Conservation (phyloP, 2,888 invertebrate genomes). For the Limulus polyphemus region DNA sequence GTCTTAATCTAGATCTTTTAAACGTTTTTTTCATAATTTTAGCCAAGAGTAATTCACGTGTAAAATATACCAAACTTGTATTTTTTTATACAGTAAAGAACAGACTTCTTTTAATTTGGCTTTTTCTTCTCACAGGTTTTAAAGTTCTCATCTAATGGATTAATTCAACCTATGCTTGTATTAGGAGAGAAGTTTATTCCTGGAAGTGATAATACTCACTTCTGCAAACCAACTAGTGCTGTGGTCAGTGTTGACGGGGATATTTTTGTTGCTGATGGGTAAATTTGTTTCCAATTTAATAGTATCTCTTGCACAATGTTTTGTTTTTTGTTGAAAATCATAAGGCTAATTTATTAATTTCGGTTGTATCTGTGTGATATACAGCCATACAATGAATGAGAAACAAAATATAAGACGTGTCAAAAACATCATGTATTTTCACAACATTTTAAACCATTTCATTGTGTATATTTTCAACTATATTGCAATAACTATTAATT, state of each 20-base stretch:
- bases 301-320: not conserved
- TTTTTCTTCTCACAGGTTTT: slow-evolving; percentile 34
- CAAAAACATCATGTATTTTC: no score
- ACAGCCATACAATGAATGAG: no score
- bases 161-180: slow-evolving; percentile 50
- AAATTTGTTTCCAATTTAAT: slow-evolving; percentile 67
- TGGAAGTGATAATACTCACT: slow-evolving; percentile 59
- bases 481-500: no score
- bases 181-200: slow-evolving; percentile 76
- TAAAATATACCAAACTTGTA: no score
- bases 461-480: no score
- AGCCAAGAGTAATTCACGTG: no score
- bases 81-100: no score
- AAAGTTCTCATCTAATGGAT: slow-evolving; percentile 57
- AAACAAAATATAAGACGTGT: no score
- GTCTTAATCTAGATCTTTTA: no score
- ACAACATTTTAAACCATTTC: no score
- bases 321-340: not conserved
- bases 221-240: slow-evolving; percentile 90
- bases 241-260: slow-evolving; percentile 62
- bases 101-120: no score
- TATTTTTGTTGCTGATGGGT: slow-evolving; percentile 90
- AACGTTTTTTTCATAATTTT: no score
- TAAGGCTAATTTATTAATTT: not conserved
- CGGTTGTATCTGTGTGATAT: not conserved